phyloP scores from a whole-genome alignment of 2,797 vertebrate genomes.

The Eremophila alpestris region DNA sequence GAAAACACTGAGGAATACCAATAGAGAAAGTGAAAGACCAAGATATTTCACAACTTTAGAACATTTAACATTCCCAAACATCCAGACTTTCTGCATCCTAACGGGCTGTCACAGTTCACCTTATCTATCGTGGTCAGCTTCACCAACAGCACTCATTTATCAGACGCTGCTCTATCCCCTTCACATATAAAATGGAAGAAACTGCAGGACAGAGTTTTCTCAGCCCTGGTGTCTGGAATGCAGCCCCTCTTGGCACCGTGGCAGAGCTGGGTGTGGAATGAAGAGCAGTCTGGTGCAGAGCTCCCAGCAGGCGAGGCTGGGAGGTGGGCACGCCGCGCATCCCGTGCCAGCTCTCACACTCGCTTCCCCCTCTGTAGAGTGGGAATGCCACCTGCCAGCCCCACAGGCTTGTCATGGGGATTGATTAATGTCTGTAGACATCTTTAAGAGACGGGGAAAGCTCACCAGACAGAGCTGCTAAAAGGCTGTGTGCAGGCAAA shows the following conservation, averaged over 20 bases:
- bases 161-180: not conserved
- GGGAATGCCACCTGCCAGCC: slow-evolving; percentile 55
- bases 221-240: not conserved
- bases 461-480: not conserved
- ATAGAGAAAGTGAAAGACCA: not conserved
- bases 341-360: slow-evolving; percentile 47
- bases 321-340: not conserved
- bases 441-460: not conserved
- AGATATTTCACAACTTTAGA: not conserved
- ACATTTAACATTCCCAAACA: fast-evolving
- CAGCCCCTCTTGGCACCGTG: not conserved
- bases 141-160: not conserved
- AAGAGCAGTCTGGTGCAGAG: slow-evolving; percentile 17
- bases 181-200: not conserved
- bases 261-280: not conserved
- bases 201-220: not conserved
- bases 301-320: slow-evolving; percentile 41
- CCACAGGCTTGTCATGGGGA: slow-evolving; percentile 26
- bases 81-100: not conserved
- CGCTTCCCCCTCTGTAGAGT: not conserved
- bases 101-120: not conserved
- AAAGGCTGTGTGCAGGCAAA: not conserved
- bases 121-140: fast-evolving
- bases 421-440: slow-evolving; percentile 33
- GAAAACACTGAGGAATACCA: not conserved